These are phyloP conservation scores for Diplodus sargus DNA, from an alignment of 2,797 vertebrate genomes.

Conservation along the genomic window DNA sequence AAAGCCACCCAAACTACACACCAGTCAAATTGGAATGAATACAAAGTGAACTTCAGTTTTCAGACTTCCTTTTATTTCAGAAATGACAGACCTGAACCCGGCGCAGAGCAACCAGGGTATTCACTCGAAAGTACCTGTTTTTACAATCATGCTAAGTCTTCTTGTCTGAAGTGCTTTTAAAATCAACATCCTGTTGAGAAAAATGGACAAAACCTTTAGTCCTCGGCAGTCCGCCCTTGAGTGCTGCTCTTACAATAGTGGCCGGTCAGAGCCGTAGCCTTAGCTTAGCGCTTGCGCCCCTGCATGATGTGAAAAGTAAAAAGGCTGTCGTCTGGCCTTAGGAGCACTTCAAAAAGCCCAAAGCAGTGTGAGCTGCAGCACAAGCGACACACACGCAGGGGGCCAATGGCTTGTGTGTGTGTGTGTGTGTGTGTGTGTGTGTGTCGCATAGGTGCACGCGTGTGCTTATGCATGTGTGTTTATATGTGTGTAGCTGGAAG, in stretches of 20 bases:
- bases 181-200: conserved; percentile 54
- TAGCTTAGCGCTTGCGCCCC: conserved; percentile 61
- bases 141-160: conserved; percentile 43
- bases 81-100: background rate
- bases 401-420: conserved; percentile 53
- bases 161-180: conserved; percentile 62
- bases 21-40: background rate
- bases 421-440: background rate
- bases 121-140: conserved; percentile 26
- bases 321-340: conserved; percentile 75
- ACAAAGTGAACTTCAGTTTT: background rate
- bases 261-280: conserved; percentile 53
- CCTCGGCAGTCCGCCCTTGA: conserved; percentile 51
- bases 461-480: conserved; percentile 42
- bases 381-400: conserved; percentile 65
- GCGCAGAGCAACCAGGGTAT: background rate
- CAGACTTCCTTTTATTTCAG: background rate
- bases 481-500: conserved; percentile 39
- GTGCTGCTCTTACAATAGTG: conserved; percentile 61
- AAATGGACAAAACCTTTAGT: conserved; percentile 59
- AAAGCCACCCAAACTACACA: background rate
- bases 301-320: conserved; percentile 72
- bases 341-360: conserved; percentile 77
- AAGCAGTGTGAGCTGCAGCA: conserved; percentile 69
- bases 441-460: background rate